Conservation (phyloP, 2,113 vertebrate genomes). For the Ptyas mucosa region DNA sequence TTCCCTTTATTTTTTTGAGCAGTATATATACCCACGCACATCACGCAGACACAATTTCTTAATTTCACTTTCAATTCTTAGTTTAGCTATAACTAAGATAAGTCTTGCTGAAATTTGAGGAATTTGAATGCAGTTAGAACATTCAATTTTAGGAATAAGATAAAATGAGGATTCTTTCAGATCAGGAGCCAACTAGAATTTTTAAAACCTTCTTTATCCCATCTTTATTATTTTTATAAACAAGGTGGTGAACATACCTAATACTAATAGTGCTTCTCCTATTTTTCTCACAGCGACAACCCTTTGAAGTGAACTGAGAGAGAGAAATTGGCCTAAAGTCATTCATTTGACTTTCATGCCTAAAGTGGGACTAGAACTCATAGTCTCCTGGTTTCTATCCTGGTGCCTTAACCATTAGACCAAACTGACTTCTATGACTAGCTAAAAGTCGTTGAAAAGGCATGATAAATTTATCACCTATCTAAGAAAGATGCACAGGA, state of each 20-base stretch:
- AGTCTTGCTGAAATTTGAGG: not conserved
- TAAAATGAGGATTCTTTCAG: not conserved
- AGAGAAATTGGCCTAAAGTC: not conserved
- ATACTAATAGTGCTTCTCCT: not conserved
- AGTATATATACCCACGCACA: too few relatives aligned
- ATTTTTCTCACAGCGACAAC: not conserved
- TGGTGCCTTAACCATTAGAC: not conserved
- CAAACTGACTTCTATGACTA: not conserved
- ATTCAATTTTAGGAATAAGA: not conserved
- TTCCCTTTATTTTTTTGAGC: too few relatives aligned
- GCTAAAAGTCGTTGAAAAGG: not conserved
- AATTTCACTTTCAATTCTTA: not conserved
- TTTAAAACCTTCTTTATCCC: not conserved
- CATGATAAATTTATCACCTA: not conserved
- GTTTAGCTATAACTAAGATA: not conserved
- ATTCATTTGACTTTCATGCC: not conserved
- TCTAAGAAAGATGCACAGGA: not conserved
- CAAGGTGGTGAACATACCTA: not conserved
- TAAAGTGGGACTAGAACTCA: not conserved
- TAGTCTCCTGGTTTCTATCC: not conserved
- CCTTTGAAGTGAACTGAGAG: not conserved
- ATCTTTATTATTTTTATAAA: not conserved
- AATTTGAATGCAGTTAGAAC: not conserved
- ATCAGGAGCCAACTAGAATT: not conserved
- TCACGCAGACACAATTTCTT: not conserved